Percentiles rank a stretch among this genome's conserved stretches.
phyloP scores from a whole-genome alignment of 1,140 invertebrate species.

The Temnothorax nylanderi region DNA sequence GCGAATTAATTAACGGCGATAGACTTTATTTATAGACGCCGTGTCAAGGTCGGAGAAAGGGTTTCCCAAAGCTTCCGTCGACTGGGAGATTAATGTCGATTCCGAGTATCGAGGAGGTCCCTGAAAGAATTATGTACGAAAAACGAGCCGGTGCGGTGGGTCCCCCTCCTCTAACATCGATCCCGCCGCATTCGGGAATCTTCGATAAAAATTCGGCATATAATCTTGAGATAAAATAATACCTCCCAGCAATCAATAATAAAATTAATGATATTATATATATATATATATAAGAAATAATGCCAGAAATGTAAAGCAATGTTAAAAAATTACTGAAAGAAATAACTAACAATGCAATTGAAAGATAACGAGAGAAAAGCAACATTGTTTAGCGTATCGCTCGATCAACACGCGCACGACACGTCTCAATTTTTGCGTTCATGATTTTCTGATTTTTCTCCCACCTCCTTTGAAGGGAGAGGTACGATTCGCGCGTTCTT shows the following conservation, averaged over 20 bases:
- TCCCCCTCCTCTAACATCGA: not conserved
- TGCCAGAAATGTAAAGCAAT: not conserved
- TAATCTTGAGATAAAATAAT: not conserved
- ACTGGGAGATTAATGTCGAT: slow-evolving; percentile 48
- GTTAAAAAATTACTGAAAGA: not conserved
- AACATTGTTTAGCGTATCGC: too few relatives aligned
- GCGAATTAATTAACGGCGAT: slow-evolving; percentile 59
- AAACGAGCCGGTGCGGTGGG: slow-evolving; percentile 5
- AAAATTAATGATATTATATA: not conserved
- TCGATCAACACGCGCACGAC: not conserved
- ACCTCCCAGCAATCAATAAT: not conserved
- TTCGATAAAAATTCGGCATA: not conserved
- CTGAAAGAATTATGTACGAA: slow-evolving; percentile 52
- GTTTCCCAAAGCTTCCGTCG: slow-evolving; percentile 55
- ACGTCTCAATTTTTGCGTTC: not conserved
- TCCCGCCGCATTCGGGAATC: not conserved
- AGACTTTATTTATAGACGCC: slow-evolving; percentile 53
- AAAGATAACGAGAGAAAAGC: not conserved
- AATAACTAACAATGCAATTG: not conserved
- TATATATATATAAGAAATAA: too few relatives aligned
- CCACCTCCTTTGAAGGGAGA: not conserved
- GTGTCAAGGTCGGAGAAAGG: slow-evolving; percentile 55
- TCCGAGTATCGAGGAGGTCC: slow-evolving; percentile 45
- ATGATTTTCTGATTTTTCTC: not conserved
- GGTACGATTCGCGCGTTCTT: not conserved